phyloP scores from a whole-genome alignment of 2,888 invertebrate species.

The Folsomia manolachei region DNA sequence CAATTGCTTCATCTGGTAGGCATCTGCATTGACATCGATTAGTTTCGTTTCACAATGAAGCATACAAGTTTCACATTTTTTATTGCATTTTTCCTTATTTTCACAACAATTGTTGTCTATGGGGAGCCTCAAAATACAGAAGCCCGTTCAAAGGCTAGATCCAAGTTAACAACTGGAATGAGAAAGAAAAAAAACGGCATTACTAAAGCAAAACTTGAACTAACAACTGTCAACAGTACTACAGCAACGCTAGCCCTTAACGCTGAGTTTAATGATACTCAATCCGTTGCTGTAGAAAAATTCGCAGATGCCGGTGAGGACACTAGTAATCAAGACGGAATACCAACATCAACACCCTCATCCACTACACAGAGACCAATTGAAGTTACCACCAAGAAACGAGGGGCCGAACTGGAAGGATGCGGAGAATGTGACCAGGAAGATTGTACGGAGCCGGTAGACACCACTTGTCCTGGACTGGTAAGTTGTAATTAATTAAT shows the following conservation, averaged over 20 bases:
- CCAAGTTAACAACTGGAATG: conserved; percentile 10
- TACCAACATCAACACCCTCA: too few species aligned
- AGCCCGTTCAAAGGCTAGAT: conserved; percentile 3
- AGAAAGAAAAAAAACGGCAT: neutral
- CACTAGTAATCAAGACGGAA: conserved; percentile 5
- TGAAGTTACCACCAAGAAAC: neutral
- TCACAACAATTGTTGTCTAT: neutral
- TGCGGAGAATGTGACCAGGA: conserved; percentile 41
- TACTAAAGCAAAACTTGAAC: neutral
- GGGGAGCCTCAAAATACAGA: neutral
- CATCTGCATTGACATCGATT: too few species aligned
- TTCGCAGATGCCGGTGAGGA: neutral
- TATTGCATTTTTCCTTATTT: neutral
- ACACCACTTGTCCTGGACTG: conserved; percentile 42
- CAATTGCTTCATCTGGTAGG: too few species aligned
- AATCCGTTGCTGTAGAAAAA: neutral
- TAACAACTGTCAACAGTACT: neutral
- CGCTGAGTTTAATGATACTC: too few species aligned
- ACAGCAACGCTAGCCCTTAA: neutral
- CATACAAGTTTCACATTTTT: neutral
- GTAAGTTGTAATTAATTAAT: conserved; percentile 28
- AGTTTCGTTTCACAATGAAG: too few species aligned
- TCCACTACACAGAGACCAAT: neutral
- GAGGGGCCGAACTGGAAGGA: too few species aligned
- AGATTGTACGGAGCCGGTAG: conserved; percentile 29